These are phyloP conservation scores for Apeira syringaria DNA, from an alignment of 2,888 invertebrate genomes.

Conservation along the genomic window DNA sequence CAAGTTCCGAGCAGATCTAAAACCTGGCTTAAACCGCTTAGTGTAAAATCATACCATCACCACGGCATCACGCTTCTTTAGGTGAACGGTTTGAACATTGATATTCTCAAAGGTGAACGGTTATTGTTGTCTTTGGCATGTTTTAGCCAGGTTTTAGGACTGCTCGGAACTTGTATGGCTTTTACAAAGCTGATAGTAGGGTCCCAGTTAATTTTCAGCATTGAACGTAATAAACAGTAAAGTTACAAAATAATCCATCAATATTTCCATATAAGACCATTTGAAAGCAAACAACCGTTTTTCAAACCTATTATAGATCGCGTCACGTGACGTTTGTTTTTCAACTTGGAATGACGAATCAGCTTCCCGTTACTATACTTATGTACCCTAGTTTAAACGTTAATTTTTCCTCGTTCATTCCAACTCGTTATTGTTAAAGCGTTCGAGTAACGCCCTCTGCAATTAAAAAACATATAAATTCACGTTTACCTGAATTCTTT, in stretches of 20 bases:
- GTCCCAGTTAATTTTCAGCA: background rate
- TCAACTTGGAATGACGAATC: slow-evolving; percentile 32
- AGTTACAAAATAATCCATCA: background rate
- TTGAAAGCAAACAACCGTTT: background rate
- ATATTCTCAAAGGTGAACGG: too few species aligned
- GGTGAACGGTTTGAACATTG: too few species aligned
- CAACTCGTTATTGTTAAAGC: background rate
- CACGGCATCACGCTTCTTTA: too few species aligned
- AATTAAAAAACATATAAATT: too few species aligned
- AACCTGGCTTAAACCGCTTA: too few species aligned
- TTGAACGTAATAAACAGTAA: slow-evolving; percentile 3
- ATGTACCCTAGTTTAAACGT: background rate
- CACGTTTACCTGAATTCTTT: too few species aligned
- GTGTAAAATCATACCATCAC: too few species aligned
- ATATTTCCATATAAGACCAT: slow-evolving; percentile 5
- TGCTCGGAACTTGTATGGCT: too few species aligned
- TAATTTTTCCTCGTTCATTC: slow-evolving; percentile 11
- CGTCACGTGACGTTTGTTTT: slow-evolving; percentile 9
- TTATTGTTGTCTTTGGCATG: too few species aligned
- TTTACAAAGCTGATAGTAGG: too few species aligned
- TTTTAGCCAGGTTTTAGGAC: too few species aligned
- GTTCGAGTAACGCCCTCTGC: background rate
- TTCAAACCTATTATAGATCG: slow-evolving; percentile 3
- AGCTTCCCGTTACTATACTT: slow-evolving; percentile 30
- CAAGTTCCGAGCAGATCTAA: too few species aligned